Evolutionary conservation across 1,140 invertebrate species (phyloP), one percentile per base, ranked within the genome.

Genomic region (Neodiprion virginianus): DNA sequence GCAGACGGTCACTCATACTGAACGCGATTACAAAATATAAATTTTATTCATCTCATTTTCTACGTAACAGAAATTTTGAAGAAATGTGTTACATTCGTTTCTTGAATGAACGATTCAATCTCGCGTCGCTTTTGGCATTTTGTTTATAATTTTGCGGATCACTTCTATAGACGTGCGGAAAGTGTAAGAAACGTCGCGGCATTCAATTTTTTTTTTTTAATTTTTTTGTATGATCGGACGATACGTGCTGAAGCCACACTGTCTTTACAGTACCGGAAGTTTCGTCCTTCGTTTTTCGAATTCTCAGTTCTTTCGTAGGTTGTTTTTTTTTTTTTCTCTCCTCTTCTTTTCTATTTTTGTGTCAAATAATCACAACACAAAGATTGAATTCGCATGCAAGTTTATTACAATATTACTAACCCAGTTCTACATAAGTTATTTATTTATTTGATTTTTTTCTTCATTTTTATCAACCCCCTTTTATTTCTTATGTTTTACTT

Each of bases 1-100:
- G 53, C 53, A 61, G 53, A 61, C 53, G 53, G 53, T 61, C 53
- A 61, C 53, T 61, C 53, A 61, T 61, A 61, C 53, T 61, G 53
- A 61, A 61, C 53, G 53, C 5, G 28, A 40, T 40, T 40, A 40
- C 28, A 40, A 40, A 40, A 1, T 40, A 40, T 40, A 40, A 21
- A 21, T 21, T 40, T 40, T 40, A 40, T 40, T 5, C 1, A 40
- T 40, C 17, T 21, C 17, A 21, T 40, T 40, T 3, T 40, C 28
- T 5, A 40, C 5, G 28, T 40, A 2, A 40, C 28, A 40, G 28
- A 40, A 40, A 21, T 21, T 21, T 1, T 40, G 28, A 40, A 2
- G 0, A 2, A 40, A 40, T 40, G 28, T 40, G 28, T 40, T 40
- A 3, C 28, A 40, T 40, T 40, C 28, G 5, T 40, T 40, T 40